phyloP scores from a whole-genome alignment of 30 jellyfish, hydroid and myxozoan genomes.

The Chrysaora quinquecirrha region DNA sequence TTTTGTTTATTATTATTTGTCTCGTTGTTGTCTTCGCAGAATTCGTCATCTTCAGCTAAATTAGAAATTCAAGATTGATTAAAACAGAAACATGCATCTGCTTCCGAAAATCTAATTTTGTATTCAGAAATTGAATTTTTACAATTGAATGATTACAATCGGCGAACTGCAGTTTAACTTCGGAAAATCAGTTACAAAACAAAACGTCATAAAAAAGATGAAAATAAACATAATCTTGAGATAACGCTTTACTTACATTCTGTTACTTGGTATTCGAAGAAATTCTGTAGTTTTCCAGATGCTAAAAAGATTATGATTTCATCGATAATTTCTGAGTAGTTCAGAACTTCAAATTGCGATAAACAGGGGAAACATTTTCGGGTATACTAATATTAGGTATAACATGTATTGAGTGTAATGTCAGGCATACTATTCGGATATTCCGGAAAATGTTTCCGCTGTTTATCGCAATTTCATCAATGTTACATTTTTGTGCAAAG shows the following conservation, averaged over 20 bases:
- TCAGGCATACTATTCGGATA: too few species aligned
- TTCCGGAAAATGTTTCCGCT: too few species aligned
- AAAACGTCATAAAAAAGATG: neutral
- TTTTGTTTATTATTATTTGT: too few species aligned
- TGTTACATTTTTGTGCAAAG: neutral
- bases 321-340: too few species aligned
- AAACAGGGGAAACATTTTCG: too few species aligned
- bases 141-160: neutral
- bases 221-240: neutral
- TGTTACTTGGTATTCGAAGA: conserved; percentile 37
- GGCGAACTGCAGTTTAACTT: neutral
- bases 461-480: too few species aligned
- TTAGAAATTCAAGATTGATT: neutral
- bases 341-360: too few species aligned
- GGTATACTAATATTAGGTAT: too few species aligned
- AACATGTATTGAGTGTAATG: neutral
- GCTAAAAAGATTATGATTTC: conserved; percentile 16
- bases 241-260: conserved; percentile 7
- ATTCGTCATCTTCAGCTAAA: neutral
- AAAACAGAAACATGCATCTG: too few species aligned
- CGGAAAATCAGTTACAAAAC: neutral
- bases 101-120: neutral
- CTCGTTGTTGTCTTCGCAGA: neutral
- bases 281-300: conserved; percentile 43
- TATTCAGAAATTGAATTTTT: too few species aligned